phyloP scores from a whole-genome alignment of 1,140 invertebrate genomes.

The Anadara kagoshimensis region DNA sequence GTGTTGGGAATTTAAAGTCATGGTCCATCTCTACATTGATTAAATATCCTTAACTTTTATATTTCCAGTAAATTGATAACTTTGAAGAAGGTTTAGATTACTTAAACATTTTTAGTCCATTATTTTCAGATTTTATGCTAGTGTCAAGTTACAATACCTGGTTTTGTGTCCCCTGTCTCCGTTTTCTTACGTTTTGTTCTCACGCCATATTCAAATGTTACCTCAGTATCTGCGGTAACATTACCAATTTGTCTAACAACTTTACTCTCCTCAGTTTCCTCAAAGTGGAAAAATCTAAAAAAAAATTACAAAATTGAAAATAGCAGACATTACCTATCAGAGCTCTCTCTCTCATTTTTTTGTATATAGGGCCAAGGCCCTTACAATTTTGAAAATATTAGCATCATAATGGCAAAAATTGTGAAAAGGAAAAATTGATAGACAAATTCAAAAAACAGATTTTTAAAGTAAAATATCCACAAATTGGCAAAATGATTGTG shows the following conservation, averaged over 20 bases:
- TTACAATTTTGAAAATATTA: no score
- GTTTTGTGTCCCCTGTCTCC: background rate
- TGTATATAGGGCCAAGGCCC: no score
- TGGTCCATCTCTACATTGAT: no score
- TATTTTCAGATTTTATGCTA: background rate
- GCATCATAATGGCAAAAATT: no score
- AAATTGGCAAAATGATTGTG: no score
- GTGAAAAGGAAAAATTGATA: no score
- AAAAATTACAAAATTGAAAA: background rate
- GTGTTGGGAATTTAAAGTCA: no score
- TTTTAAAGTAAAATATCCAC: no score
- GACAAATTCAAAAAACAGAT: no score
- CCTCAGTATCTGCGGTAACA: constrained; percentile 62
- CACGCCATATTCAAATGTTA: constrained; percentile 71
- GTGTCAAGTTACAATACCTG: constrained; percentile 7
- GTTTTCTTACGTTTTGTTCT: constrained; percentile 31
- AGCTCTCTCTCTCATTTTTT: no score
- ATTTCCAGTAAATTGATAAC: background rate
- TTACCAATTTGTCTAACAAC: constrained; percentile 63
- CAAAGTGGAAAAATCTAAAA: constrained; percentile 52
- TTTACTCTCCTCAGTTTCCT: constrained; percentile 57
- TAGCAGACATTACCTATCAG: no score
- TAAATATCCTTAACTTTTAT: no score
- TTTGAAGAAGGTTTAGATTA: background rate
- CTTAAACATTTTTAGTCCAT: background rate